Evolutionary conservation across 2,113 vertebrate genomes (phyloP), one percentile per base, ranked within the genome.

Genomic region (Saimiri boliviensis): DNA sequence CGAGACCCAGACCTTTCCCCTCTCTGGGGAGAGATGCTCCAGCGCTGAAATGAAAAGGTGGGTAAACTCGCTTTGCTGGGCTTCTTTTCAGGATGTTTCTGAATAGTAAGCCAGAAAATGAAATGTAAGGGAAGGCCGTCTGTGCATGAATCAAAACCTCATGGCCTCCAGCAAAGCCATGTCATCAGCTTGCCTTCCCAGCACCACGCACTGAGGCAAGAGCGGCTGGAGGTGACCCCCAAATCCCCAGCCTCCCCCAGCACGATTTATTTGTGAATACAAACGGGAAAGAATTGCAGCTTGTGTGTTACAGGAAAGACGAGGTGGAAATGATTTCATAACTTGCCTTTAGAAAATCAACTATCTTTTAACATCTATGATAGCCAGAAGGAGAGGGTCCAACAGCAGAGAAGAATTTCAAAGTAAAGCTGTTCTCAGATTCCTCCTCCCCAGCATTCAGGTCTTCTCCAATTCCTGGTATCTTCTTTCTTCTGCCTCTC

Each of bases 1-100:
- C 0, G 0, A 87, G 88, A 10, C 89, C n/a, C 11, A 16, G 68
- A 20, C 1, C 47, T 30, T 23, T 37, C 47, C 1, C 0, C 37
- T 86, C 32, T 27, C 56, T 10, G 27, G 21, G 37, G 35, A 47
- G 17, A 56, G 30, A 13, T 30, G 63, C 63, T 40, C 52, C 35
- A 5, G 42, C 16, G 40, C n/a, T 21, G 23, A 86, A 54, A 54
- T 19, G 1, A 21, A 87, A 9, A 20, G 19, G 54, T 32, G 11
- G 30, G 6, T 35, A 1, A 54, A 47, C 21, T 73, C 74, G 42
- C 76, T 37, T 42, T 3, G 12, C 60, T 90, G 16, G 17, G 63
- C 70, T 63, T 45, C 73, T 79, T 74, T 70, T 74, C n/a, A 40
- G 37, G 37, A 19, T 19, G 21, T 63, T 58, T 63, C 35, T 68